Evolutionary conservation across 2,797 vertebrate species (phyloP).

Genomic region (Mormyrops boulengeri): DNA sequence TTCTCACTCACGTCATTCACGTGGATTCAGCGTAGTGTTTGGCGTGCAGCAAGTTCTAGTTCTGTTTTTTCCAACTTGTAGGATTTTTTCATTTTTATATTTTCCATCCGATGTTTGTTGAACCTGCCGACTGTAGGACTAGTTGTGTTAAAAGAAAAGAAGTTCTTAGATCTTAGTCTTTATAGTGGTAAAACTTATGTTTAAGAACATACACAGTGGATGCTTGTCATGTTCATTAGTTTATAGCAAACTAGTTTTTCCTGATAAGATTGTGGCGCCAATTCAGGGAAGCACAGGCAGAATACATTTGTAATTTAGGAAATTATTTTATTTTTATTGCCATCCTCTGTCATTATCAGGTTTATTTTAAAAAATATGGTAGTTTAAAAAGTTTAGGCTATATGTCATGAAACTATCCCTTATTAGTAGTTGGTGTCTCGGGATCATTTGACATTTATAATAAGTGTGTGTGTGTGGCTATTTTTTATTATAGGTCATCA

Average conservation of each 20-base stretch:
- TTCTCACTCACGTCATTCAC: background rate
- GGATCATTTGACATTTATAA: background rate
- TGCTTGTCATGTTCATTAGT: background rate
- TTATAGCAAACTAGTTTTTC: background rate
- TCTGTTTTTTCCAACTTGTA: background rate
- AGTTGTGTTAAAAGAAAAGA: background rate
- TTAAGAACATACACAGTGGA: background rate
- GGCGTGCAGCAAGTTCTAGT: background rate
- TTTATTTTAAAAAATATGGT: background rate
- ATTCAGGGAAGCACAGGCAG: too few species aligned
- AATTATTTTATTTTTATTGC: background rate
- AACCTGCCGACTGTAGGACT: background rate
- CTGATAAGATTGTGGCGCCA: background rate
- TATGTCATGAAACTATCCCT: background rate
- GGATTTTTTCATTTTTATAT: background rate
- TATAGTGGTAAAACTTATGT: background rate
- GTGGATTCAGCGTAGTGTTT: background rate
- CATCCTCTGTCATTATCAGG: background rate
- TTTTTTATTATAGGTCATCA: slow-evolving; percentile 57
- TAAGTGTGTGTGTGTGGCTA: background rate
- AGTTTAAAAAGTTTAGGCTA: background rate
- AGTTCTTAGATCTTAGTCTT: background rate
- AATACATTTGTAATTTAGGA: background rate
- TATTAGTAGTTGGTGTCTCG: background rate
- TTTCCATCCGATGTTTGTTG: background rate